Evolutionary conservation across 2,888 invertebrate genomes (phyloP).

Genomic region (Sphinx pinastri): DNA sequence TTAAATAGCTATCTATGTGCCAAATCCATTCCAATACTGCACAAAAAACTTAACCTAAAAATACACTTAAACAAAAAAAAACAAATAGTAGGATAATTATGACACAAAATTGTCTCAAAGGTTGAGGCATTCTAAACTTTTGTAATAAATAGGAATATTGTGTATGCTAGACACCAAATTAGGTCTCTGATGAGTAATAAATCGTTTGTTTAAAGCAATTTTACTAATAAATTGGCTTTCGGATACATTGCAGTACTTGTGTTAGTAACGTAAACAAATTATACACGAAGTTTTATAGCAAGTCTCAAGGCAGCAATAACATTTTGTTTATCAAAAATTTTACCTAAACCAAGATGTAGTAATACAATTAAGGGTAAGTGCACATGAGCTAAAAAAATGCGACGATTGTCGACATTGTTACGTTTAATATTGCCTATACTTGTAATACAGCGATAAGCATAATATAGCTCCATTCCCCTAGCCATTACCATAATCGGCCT

Average conservation of each 20-base stretch:
- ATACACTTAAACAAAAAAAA: too few species aligned
- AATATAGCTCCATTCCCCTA: not conserved
- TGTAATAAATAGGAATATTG: too few species aligned
- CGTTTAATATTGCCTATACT: not conserved
- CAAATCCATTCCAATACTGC: too few species aligned
- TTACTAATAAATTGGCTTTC: not conserved
- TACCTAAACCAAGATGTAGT: not conserved
- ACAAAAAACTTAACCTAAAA: too few species aligned
- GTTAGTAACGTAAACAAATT: not conserved
- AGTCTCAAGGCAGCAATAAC: slow-evolving; percentile 14
- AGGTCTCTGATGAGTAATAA: not conserved
- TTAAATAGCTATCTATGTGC: too few species aligned
- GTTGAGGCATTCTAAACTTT: too few species aligned
- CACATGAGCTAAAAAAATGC: not conserved
- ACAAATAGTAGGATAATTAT: too few species aligned
- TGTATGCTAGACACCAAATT: not conserved
- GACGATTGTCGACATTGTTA: not conserved
- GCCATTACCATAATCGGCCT: not conserved
- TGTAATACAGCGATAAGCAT: not conserved
- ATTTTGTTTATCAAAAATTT: slow-evolving; percentile 3
- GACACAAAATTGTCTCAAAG: too few species aligned
- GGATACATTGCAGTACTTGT: slow-evolving; percentile 3
- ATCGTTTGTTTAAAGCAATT: not conserved
- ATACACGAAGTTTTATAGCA: not conserved
- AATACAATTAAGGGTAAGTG: not conserved